These are phyloP conservation scores for Marcusenius ussheri DNA, from an alignment of 2,113 vertebrate genomes.

Conservation along the genomic window DNA sequence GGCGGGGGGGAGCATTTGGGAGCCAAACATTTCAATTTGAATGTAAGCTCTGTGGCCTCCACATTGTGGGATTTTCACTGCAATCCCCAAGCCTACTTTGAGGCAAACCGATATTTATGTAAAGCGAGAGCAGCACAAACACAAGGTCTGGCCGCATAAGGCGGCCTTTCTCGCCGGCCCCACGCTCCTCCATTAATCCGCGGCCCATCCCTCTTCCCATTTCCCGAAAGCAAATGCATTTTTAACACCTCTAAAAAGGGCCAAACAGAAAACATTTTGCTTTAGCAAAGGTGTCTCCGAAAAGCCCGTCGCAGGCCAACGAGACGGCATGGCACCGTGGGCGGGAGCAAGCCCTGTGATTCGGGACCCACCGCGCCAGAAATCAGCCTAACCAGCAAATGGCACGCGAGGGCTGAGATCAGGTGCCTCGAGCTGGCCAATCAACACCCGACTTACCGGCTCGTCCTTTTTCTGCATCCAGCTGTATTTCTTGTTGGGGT, in stretches of 20 bases:
- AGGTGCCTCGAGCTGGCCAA: background rate
- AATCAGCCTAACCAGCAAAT: background rate
- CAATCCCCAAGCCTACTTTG: background rate
- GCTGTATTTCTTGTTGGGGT: slow-evolving; percentile 93
- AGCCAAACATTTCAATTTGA: background rate
- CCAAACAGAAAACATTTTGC: background rate
- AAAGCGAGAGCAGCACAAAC: background rate
- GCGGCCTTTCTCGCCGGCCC: background rate
- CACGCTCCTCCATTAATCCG: background rate
- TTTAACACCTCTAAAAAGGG: background rate
- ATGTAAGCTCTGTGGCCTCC: background rate
- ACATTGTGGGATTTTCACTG: background rate
- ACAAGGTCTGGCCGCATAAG: background rate
- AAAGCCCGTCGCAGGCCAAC: background rate
- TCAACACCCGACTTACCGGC: slow-evolving; percentile 36
- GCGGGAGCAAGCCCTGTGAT: background rate
- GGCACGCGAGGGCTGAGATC: background rate
- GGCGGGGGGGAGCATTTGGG: background rate
- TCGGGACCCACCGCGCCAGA: background rate
- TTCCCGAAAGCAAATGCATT: background rate
- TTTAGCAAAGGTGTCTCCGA: background rate
- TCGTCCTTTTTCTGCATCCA: slow-evolving; percentile 95
- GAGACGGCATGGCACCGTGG: too few species aligned
- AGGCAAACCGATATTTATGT: background rate
- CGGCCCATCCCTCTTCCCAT: background rate